Conservation (phyloP, 1,140 invertebrate species). For the Akabosia matsudoensis region DNA sequence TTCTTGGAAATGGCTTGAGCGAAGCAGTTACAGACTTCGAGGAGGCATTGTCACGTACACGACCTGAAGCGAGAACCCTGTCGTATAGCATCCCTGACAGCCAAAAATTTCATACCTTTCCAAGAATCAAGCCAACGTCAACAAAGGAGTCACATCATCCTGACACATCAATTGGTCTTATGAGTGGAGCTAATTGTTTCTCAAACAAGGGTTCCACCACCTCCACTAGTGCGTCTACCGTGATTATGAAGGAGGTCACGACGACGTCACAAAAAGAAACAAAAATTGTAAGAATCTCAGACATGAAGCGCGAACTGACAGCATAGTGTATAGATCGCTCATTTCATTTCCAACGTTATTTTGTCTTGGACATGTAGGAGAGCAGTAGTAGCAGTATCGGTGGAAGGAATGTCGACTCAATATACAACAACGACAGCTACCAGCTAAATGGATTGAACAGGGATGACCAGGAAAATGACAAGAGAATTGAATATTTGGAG, state of each 20-base stretch:
- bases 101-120: constrained; percentile 44
- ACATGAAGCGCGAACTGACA: no score
- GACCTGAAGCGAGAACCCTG: constrained; percentile 28
- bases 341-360: no score
- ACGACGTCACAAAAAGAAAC: constrained; percentile 7
- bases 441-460: background rate
- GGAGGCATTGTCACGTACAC: constrained; percentile 57
- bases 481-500: constrained; percentile 60
- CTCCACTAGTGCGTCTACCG: constrained; percentile 27
- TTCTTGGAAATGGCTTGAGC: constrained; percentile 52
- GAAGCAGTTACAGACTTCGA: constrained; percentile 73
- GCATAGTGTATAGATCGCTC: no score
- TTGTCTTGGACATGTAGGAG: background rate
- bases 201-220: constrained; percentile 30
- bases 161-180: background rate
- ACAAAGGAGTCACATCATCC: background rate
- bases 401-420: background rate
- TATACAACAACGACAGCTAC: constrained; percentile 8
- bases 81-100: constrained; percentile 40
- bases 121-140: constrained; percentile 38
- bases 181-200: background rate
- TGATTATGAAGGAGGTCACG: constrained; percentile 34
- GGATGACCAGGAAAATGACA: constrained; percentile 8
- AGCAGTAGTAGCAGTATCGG: background rate
- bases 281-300: no score